Evolutionary conservation across 2,888 invertebrate species (phyloP), one percentile per base, ranked within the genome.

Genomic region (Nomada fucata): DNA sequence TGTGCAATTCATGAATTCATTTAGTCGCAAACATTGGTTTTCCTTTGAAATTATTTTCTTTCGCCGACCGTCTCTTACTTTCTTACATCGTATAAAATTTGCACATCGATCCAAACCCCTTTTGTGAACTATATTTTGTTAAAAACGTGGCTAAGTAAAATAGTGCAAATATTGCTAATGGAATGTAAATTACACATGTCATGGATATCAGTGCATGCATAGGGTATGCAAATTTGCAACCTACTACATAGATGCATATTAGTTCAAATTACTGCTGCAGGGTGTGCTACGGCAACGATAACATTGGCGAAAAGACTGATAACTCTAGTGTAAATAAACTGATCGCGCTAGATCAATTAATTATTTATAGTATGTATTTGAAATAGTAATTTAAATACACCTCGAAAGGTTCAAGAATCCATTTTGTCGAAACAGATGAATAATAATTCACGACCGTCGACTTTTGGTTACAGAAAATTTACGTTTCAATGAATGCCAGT

Each of bases 121-220:
- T 20, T 29, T 15, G 7, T 29, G 3, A 5, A 7, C 5, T 7
- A 20, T 5, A 36, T 67, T 36, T 23, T 42, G 4, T 67, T 36
- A 20, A 67, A 52, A 42, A 20, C n/a, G 3, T 13, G 20, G 7
- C 13, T 13, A 57, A 44, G 26, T 11, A 59, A 47, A 29, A 29
- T 7, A 11, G 18, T 36, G 4, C 10, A 70, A 70, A 70, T 59
- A 29, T 60, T 36, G 29, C 3, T 60, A 50, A 50, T 60, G n/a
- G 13, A 50, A 59, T 36, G 59, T 15, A 60, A 59, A 60, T 70
- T 60, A 70, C 29, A n/a, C 20, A n/a, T 47, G 50, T 50, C 20
- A 70, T 29, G 20, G 29, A 50, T 70, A 70, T 50, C 20, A 13
- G 3, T 29, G 20, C 2, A 15, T 20, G 29, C 26, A 50, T 10